Percentiles rank a stretch among this genome's conserved stretches.
These are phyloP conservation scores for Montifringilla adamsi DNA, from an alignment of 2,113 vertebrate species.

Conservation along the genomic window DNA sequence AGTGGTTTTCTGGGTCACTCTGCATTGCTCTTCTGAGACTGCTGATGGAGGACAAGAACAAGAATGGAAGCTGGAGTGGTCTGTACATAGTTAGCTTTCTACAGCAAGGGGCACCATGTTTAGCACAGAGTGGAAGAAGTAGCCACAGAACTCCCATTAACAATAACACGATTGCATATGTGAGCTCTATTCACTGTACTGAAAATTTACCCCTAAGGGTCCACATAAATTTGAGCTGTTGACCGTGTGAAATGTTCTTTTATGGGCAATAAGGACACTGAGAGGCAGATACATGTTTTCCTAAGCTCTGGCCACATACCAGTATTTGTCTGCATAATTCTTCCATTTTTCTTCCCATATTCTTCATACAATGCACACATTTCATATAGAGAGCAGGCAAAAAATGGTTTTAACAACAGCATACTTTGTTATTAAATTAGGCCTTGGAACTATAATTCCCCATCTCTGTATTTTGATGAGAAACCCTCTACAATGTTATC, in stretches of 20 bases:
- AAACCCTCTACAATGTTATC: conserved; percentile 60
- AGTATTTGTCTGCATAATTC: conserved; percentile 52
- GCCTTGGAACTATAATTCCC: conserved; percentile 16
- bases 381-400: background rate
- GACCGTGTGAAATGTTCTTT: conserved; percentile 73
- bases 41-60: background rate
- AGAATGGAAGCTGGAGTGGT: background rate
- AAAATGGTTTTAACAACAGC: conserved; percentile 28
- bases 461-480: conserved; percentile 53
- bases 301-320: conserved; percentile 51
- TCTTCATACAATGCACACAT: background rate
- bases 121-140: conserved; percentile 20
- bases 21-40: background rate
- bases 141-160: conserved; percentile 61
- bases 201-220: conserved; percentile 71
- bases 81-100: conserved; percentile 3
- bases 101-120: conserved; percentile 23
- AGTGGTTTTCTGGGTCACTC: background rate
- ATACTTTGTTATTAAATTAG: conserved; percentile 52
- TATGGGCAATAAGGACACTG: conserved; percentile 63
- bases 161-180: conserved; percentile 50
- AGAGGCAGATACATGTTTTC: conserved; percentile 61
- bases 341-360: conserved; percentile 60
- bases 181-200: conserved; percentile 52
- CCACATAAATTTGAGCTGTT: conserved; percentile 74